Evolutionary conservation across 2,888 invertebrate species (phyloP).

Genomic region (Mamestra brassicae): DNA sequence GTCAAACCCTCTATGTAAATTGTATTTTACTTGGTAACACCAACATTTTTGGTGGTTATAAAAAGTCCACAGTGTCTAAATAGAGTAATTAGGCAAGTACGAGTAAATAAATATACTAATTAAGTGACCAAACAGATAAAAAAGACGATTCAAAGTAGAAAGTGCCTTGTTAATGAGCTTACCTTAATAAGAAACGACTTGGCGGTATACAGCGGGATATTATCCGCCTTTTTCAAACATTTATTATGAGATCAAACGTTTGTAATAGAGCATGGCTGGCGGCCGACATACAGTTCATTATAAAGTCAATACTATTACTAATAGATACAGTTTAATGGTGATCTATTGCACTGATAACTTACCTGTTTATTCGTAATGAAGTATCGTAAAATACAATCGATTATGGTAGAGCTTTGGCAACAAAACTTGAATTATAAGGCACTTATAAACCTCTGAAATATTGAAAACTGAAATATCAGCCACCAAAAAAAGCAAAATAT

Average conservation of each 20-base stretch:
- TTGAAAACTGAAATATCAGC: too few relatives aligned
- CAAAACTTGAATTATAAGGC: neutral
- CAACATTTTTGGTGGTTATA: neutral
- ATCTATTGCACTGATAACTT: constrained; percentile 43
- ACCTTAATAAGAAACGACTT: constrained; percentile 36
- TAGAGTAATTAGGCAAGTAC: constrained; percentile 12
- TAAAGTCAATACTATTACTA: constrained; percentile 63
- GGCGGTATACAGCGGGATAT: constrained; percentile 29
- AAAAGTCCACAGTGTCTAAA: neutral
- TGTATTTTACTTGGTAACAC: neutral
- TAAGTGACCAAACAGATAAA: neutral
- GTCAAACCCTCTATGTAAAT: neutral
- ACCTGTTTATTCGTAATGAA: constrained; percentile 24
- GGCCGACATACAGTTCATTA: constrained; percentile 66
- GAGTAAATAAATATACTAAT: constrained; percentile 20
- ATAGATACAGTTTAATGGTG: constrained; percentile 45
- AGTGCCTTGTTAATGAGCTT: constrained; percentile 41
- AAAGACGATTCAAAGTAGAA: constrained; percentile 29
- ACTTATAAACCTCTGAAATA: too few relatives aligned
- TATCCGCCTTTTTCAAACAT: constrained; percentile 39
- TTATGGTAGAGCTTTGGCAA: constrained; percentile 28
- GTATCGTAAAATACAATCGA: constrained; percentile 41
- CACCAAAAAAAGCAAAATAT: too few relatives aligned
- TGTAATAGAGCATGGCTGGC: constrained; percentile 68
- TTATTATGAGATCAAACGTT: constrained; percentile 57